Evolutionary conservation across 2,797 vertebrate genomes (phyloP).

Genomic region (Staurois parvus): DNA sequence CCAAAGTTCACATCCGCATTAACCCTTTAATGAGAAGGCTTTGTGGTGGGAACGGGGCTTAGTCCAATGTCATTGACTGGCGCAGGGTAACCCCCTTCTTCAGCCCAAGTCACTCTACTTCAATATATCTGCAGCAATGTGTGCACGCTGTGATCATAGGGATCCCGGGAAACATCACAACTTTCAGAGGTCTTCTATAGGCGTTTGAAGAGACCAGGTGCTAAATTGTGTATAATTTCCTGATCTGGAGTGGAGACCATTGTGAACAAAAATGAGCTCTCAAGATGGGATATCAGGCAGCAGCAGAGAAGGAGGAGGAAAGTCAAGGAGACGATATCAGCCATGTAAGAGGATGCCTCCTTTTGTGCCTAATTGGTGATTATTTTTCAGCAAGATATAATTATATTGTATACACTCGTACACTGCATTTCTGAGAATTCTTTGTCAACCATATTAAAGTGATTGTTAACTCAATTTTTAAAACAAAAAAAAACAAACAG

Average conservation of each 20-base stretch:
- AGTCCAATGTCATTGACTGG: conserved; percentile 11
- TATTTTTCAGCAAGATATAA: not conserved
- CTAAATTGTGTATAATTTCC: conserved; percentile 62
- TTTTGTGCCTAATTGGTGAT: not conserved
- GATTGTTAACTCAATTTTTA: not conserved
- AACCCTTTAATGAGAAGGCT: conserved; percentile 68
- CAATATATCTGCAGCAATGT: conserved; percentile 47
- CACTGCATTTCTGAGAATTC: not conserved
- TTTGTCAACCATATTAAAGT: not conserved
- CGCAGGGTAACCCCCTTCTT: conserved; percentile 38
- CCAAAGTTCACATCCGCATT: conserved; percentile 72
- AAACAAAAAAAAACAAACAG: too few species aligned
- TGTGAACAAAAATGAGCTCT: conserved; percentile 51
- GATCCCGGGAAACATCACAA: conserved; percentile 48
- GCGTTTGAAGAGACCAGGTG: conserved; percentile 56
- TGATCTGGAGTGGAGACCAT: conserved; percentile 49
- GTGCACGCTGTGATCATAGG: conserved; percentile 35
- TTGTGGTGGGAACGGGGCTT: conserved; percentile 27
- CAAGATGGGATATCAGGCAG: conserved; percentile 43
- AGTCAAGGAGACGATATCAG: conserved; percentile 31
- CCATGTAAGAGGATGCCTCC: conserved; percentile 26
- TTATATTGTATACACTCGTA: not conserved
- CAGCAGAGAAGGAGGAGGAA: conserved; percentile 37
- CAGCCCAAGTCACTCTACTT: conserved; percentile 10
- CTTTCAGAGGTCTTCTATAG: conserved; percentile 50